Evolutionary conservation across 2,797 vertebrate species (phyloP).

Genomic region (Chaenodraco wilsoni): DNA sequence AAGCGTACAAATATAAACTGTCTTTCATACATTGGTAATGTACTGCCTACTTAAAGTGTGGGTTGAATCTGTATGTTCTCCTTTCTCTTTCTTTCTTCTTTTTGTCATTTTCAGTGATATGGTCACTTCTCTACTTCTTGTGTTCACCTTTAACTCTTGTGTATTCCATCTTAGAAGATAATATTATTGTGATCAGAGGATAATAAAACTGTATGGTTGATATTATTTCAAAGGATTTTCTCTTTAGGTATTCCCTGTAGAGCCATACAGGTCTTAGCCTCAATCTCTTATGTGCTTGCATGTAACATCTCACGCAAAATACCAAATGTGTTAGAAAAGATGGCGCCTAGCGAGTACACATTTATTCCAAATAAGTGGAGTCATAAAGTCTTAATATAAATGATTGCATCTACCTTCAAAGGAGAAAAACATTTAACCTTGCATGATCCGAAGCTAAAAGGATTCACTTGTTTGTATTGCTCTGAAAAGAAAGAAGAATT

Average conservation of each 20-base stretch:
- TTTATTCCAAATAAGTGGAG: neutral
- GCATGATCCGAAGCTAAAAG: conserved; percentile 8
- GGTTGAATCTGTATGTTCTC: too few relatives aligned
- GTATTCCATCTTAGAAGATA: neutral
- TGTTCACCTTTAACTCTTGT: too few relatives aligned
- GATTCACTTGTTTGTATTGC: neutral
- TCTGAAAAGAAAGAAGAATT: conserved; percentile 10
- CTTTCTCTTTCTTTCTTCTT: too few relatives aligned
- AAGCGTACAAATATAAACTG: too few relatives aligned
- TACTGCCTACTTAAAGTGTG: too few relatives aligned
- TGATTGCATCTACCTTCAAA: conserved; percentile 7
- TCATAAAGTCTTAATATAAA: neutral
- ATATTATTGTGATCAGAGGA: neutral
- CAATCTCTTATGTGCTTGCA: neutral
- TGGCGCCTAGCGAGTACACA: neutral
- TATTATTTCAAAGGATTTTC: neutral
- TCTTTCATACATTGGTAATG: too few relatives aligned
- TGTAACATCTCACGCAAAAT: neutral
- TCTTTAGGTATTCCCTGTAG: neutral
- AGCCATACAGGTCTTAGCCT: neutral
- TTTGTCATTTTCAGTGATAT: too few relatives aligned
- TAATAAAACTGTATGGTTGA: neutral
- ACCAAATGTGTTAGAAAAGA: neutral
- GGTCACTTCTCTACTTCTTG: too few relatives aligned
- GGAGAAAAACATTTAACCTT: conserved; percentile 19